Conservation (phyloP, 2,797 vertebrate species). For the Protonibea diacanthus region DNA sequence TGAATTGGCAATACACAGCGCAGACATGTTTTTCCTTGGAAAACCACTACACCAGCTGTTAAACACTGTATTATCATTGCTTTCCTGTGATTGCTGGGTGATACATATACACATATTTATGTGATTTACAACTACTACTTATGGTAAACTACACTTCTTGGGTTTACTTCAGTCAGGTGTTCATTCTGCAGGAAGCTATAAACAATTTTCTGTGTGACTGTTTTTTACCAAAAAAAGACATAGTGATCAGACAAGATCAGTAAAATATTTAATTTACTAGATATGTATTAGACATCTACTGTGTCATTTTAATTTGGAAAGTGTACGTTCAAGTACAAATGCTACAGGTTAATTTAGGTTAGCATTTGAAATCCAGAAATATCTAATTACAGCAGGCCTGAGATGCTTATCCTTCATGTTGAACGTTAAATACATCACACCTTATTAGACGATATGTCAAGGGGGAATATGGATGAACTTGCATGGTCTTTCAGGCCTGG, state of each 20-base stretch:
- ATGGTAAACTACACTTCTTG: background rate
- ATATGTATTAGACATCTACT: background rate
- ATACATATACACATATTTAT: background rate
- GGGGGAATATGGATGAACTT: slow-evolving; percentile 17
- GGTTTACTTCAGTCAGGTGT: background rate
- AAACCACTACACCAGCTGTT: background rate
- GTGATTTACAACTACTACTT: background rate
- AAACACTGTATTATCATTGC: background rate
- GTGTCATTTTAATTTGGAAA: background rate
- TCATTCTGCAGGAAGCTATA: background rate
- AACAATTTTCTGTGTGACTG: background rate
- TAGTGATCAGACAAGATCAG: background rate
- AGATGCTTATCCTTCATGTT: slow-evolving; percentile 11
- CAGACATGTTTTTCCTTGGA: background rate
- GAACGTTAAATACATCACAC: slow-evolving; percentile 58
- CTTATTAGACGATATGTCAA: slow-evolving; percentile 29
- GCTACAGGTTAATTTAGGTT: background rate
- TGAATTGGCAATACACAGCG: slow-evolving; percentile 14
- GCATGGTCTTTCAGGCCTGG: background rate
- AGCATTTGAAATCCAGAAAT: slow-evolving; percentile 7
- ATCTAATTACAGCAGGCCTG: background rate
- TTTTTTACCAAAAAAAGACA: background rate
- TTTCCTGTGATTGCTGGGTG: slow-evolving; percentile 7
- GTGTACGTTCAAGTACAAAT: background rate
- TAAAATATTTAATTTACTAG: background rate